These are phyloP conservation scores for Lasioglossum villosulum DNA, from an alignment of 2,888 invertebrate species.

Conservation along the genomic window DNA sequence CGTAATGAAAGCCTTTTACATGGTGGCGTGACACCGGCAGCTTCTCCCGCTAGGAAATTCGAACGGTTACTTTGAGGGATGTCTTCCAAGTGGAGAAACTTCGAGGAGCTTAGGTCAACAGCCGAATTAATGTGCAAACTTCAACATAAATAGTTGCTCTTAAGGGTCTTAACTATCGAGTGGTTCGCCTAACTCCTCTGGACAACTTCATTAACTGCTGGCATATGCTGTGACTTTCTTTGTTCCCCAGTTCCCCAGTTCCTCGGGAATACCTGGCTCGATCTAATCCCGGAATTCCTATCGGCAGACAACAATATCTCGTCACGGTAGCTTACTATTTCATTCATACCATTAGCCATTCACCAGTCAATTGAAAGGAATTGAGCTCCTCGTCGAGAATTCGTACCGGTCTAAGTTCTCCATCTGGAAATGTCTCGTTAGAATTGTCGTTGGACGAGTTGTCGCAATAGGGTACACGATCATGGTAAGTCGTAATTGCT, in stretches of 20 bases:
- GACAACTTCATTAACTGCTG: conserved; percentile 70
- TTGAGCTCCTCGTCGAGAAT: neutral
- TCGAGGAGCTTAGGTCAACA: conserved; percentile 65
- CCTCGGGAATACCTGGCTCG: conserved; percentile 4
- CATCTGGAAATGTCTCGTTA: neutral
- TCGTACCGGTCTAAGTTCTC: neutral
- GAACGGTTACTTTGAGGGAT: conserved; percentile 74
- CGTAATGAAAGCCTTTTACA: conserved; percentile 71
- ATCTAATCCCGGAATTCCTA: conserved; percentile 22
- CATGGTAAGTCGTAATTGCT: no score
- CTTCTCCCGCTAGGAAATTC: conserved; percentile 65
- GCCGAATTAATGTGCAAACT: conserved; percentile 76
- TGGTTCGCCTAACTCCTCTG: conserved; percentile 65
- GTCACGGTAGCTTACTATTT: neutral
- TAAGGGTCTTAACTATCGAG: conserved; percentile 74
- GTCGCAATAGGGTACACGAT: neutral
- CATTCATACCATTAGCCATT: neutral
- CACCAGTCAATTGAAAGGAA: neutral
- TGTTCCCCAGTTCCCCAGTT: conserved; percentile 36
- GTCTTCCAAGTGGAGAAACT: conserved; percentile 66
- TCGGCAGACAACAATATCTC: neutral
- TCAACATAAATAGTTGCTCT: conserved; percentile 74
- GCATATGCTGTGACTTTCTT: conserved; percentile 58
- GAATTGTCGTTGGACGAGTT: neutral
- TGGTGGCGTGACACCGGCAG: conserved; percentile 64